Conservation (phyloP, 2,797 vertebrate genomes). For the Chaetophractus vellerosus region DNA sequence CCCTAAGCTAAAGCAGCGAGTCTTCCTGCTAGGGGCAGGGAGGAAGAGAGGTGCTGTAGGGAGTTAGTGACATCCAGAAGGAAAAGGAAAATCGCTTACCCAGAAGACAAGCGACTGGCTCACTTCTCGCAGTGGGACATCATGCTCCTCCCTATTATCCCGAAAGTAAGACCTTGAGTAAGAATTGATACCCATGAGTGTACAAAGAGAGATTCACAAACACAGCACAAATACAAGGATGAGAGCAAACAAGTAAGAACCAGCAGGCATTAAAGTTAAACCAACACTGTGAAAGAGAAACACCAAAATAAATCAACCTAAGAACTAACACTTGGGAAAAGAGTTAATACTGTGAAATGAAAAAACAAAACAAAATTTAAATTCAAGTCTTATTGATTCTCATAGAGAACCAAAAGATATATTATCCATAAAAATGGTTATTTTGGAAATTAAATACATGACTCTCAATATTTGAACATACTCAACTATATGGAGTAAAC, state of each 20-base stretch:
- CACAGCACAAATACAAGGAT: not conserved
- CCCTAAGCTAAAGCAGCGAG: not conserved
- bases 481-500: not conserved
- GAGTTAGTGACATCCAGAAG: not conserved
- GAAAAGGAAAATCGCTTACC: not conserved
- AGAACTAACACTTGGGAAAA: constrained; percentile 22
- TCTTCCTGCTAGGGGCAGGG: not conserved
- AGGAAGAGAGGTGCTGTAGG: not conserved
- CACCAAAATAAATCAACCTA: constrained; percentile 17
- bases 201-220: not conserved
- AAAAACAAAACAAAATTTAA: not conserved
- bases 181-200: not conserved
- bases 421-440: not conserved
- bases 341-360: not conserved
- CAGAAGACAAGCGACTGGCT: not conserved
- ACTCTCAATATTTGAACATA: constrained; percentile 9
- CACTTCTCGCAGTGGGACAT: not conserved
- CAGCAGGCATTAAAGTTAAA: not conserved
- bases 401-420: not conserved
- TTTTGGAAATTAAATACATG: not conserved
- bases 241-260: not conserved
- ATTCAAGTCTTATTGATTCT: not conserved
- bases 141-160: not conserved
- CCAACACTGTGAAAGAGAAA: not conserved
- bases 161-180: not conserved